Conservation (phyloP, 2,797 vertebrate species). For the Micrastur ruficollis region DNA sequence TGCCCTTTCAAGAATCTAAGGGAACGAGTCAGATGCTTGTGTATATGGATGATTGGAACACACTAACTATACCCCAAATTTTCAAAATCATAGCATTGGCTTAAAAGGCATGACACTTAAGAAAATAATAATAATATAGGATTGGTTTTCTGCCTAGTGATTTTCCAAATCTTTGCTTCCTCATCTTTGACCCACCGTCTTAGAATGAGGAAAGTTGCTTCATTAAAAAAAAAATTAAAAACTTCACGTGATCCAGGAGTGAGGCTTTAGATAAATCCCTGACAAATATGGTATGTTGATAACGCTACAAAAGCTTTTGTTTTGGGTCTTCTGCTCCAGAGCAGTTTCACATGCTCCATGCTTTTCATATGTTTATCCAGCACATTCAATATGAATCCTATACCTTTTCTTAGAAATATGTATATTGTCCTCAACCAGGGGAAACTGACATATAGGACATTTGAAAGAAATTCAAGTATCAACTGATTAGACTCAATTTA, state of each 20-base stretch:
- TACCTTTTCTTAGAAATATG: background rate
- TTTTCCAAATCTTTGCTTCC: background rate
- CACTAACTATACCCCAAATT: background rate
- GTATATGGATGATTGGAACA: background rate
- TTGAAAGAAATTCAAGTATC: background rate
- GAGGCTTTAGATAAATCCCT: background rate
- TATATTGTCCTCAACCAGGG: background rate
- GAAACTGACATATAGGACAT: background rate
- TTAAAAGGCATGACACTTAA: background rate
- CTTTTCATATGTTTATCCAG: background rate
- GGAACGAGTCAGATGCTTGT: background rate
- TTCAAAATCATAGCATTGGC: background rate
- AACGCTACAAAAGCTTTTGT: background rate
- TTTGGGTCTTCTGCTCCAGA: background rate
- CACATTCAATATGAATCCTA: background rate
- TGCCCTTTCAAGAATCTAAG: background rate
- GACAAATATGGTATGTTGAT: background rate
- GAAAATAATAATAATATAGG: background rate
- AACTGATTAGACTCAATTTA: background rate
- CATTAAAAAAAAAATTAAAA: background rate
- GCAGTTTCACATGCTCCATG: background rate
- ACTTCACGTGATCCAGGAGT: background rate
- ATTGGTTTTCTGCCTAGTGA: background rate
- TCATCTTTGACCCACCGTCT: background rate
- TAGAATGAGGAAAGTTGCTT: background rate